phyloP scores from a whole-genome alignment of 2,113 vertebrate species.

The Eclectus roratus region DNA sequence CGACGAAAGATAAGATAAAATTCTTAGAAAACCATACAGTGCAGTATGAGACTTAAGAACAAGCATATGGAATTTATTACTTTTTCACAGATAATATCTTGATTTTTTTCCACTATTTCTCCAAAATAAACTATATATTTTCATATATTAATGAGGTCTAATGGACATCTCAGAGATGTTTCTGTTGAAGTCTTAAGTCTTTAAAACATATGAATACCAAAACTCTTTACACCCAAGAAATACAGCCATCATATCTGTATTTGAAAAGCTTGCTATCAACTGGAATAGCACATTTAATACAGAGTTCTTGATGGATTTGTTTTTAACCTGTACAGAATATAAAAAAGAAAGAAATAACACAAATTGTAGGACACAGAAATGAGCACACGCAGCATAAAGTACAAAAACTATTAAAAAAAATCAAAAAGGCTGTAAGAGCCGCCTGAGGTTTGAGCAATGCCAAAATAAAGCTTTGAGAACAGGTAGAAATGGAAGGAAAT shows the following conservation, averaged over 20 bases:
- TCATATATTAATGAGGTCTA: not conserved
- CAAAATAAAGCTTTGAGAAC: slow-evolving; percentile 5
- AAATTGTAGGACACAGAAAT: not conserved
- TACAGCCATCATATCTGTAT: not conserved
- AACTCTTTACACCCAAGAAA: not conserved
- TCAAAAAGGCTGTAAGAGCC: not conserved
- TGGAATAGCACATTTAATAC: not conserved
- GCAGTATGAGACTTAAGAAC: not conserved
- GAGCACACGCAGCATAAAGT: not conserved
- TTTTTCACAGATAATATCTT: not conserved
- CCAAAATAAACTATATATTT: not conserved
- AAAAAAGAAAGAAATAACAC: not conserved
- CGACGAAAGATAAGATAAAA: not conserved
- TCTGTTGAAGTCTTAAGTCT: not conserved
- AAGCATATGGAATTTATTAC: not conserved
- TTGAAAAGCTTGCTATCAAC: not conserved
- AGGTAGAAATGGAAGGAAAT: slow-evolving; percentile 53
- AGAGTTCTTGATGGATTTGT: not conserved
- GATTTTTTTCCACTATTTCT: not conserved
- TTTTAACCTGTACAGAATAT: not conserved
- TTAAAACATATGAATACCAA: not conserved
- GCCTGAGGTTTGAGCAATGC: not conserved
- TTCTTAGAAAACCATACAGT: not conserved
- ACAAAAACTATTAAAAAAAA: not conserved
- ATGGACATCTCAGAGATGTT: not conserved